Evolutionary conservation across 92 coral and sea anemone species (phyloP).

Genomic region (Heliopora coerulea): DNA sequence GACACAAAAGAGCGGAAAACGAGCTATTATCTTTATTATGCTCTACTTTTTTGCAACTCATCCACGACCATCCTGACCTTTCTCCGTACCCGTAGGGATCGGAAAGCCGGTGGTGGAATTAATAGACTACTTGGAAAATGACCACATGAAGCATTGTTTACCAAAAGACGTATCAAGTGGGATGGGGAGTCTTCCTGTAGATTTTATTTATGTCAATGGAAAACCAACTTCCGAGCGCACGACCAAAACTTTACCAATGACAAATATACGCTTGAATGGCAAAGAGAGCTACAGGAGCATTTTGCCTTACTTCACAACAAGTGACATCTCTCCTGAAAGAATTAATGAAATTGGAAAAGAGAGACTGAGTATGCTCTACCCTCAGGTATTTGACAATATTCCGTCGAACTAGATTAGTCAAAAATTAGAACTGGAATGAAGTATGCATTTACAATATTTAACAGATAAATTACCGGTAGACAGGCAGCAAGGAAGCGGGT

Average conservation of each 20-base stretch:
- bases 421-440: not conserved
- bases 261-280: slow-evolving; percentile 64
- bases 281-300: slow-evolving; percentile 62
- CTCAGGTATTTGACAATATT: slow-evolving; percentile 55
- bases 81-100: slow-evolving; percentile 21
- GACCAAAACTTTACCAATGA: slow-evolving; percentile 63
- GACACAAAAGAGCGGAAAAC: too few relatives aligned
- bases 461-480: too few relatives aligned
- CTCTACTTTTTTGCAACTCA: not conserved
- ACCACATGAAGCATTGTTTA: slow-evolving; percentile 69
- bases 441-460: not conserved
- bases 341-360: slow-evolving; percentile 70
- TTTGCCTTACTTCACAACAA: slow-evolving; percentile 76
- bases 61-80: too few relatives aligned
- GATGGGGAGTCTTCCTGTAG: slow-evolving; percentile 69
- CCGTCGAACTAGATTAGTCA: not conserved
- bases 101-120: slow-evolving; percentile 77
- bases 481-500: too few relatives aligned
- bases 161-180: slow-evolving; percentile 84
- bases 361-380: slow-evolving; percentile 62
- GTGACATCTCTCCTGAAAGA: slow-evolving; percentile 69
- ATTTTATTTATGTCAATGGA: slow-evolving; percentile 70
- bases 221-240: slow-evolving; percentile 45
- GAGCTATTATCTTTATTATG: too few relatives aligned
- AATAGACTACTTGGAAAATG: slow-evolving; percentile 63